Evolutionary conservation across 2,888 invertebrate genomes (phyloP), one percentile per base, ranked within the genome.

Genomic region (Gari tellinella): DNA sequence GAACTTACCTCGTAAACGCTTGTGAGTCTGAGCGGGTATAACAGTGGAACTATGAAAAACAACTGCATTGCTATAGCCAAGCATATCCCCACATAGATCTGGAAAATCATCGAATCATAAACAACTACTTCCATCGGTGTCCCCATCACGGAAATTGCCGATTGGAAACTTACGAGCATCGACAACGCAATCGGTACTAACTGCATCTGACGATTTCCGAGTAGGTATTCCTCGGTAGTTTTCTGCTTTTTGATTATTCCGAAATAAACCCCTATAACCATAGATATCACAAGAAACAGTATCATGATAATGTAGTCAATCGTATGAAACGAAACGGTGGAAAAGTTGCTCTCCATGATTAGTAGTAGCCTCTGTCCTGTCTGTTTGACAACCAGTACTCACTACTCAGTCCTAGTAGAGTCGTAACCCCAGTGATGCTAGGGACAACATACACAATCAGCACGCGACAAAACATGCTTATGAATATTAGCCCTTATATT

Each of bases 131-230:
- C 86, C 1, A 82, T 74, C 2, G 87, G 85, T 4, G 66, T 49
- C 7, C 86, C 86, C 10, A 84, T 72, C 49, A 86, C 73, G 17
- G 82, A 75, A 40, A 87, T 83, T 10, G 87, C 84, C 1, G 87
- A 87, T 63, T 83, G 82, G 68, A 81, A 86, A 1, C 86, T 86
- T 21, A 84, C 84, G 48, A 86, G 74, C 14, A 87, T 60, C 5
- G 87, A 87, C 49, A 87, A 45, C 12, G 84, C 75, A n/a, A 86
- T 84, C 4, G 87, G 85, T 17, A 83, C 15, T 10, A 80, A n/a
- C 19, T 75, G 68, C 81, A 86, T 80, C 17, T 72, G 53, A 7
- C 86, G 48, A 25, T 80, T 78, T 15, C 85, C 86, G 8, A 85
- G 63, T 10, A 86, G 72, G 67, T 86, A 86, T n/a, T 82, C 80